Evolutionary conservation across 37 sponge, comb jelly and placozoan genomes (phyloP), one percentile per base, ranked within the genome.

Genomic region (Lycopodina hypogea): DNA sequence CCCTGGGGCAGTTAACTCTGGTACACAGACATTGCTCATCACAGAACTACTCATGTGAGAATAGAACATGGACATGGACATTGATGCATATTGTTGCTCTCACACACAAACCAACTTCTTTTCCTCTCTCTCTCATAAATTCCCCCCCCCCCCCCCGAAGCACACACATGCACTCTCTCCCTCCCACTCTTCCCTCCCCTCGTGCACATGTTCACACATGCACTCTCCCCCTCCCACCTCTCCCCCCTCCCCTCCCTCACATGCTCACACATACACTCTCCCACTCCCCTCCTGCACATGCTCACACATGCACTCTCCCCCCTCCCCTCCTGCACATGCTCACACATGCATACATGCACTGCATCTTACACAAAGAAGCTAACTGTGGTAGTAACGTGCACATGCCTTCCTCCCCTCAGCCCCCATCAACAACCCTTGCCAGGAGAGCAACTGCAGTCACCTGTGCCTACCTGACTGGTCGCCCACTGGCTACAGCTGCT

Each of bases 381-480:
- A n/a, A n/a, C n/a, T n/a, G n/a, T n/a, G n/a, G n/a, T n/a, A n/a
- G n/a, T n/a, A n/a, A n/a, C n/a, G 48, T 45, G 4, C 48, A 9
- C 48, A 12, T 12, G 9, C 9, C 48, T 45, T 45, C 48, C 9
- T 38, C 14, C 71, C 21, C 74, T 18, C 56, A 36, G 42, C 75
- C 22, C 53, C 18, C 60, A 17, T 59, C 60, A 59, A 26, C 60
- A 63, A 72, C 42, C 36, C 63, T 0, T 81, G 82, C 72, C 62
- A 40, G 42, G 35, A 83, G 24, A 35, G 37, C 19, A 62, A 76
- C 22, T 89, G 90, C 66, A 75, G 82, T 42, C 26, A 86, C 74
- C 56, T 89, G 24, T 89, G 90, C 57, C 75, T 89, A 22, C 70
- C 78, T 41, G 62, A 74, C 45, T 48, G 33, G 42, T 41, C 32